phyloP scores from a whole-genome alignment of 2,113 vertebrate genomes.

The Microcebus ravelobensis region DNA sequence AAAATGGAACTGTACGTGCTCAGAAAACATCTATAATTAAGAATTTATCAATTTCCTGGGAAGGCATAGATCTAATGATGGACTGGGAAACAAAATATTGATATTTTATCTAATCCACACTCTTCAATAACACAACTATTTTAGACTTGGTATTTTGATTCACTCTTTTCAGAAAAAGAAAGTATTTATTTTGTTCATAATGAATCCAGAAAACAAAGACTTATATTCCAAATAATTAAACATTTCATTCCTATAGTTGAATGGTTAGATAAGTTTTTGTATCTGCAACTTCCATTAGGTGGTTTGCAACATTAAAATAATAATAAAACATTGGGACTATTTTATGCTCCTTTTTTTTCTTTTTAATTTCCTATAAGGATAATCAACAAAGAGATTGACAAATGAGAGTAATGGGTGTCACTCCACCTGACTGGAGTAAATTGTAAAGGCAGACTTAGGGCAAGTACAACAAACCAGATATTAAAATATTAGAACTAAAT shows the following conservation, averaged over 20 bases:
- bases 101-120: neutral
- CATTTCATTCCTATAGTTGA: neutral
- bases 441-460: neutral
- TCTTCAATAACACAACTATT: neutral
- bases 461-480: neutral
- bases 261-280: neutral
- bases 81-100: neutral
- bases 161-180: neutral
- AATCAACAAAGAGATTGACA: neutral
- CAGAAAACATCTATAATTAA: neutral
- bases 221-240: neutral
- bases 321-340: neutral
- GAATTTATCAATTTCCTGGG: neutral
- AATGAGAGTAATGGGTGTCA: neutral
- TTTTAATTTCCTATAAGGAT: neutral
- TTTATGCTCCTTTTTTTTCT: neutral
- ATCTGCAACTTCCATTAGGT: neutral
- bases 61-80: neutral
- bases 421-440: neutral
- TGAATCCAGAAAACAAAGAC: neutral
- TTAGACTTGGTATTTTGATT: neutral
- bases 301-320: neutral
- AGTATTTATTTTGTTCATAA: neutral
- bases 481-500: neutral
- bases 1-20: neutral